These are phyloP conservation scores for Xestobium rufovillosum DNA, from an alignment of 2,888 invertebrate species.

Conservation along the genomic window DNA sequence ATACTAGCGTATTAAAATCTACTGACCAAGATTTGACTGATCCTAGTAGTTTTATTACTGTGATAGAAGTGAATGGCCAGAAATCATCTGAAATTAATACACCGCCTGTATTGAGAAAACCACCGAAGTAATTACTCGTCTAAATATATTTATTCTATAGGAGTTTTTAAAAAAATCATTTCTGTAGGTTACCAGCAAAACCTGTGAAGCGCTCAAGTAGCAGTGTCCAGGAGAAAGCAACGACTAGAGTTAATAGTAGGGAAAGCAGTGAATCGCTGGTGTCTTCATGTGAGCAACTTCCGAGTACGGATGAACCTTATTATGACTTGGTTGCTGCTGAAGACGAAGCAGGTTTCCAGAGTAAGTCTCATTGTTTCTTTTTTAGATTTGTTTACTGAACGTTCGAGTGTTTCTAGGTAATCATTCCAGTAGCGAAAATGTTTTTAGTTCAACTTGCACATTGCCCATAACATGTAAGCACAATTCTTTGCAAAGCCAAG, in stretches of 20 bases:
- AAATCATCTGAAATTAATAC: conserved; percentile 43
- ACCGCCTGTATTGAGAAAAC: conserved; percentile 29
- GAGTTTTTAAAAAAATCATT: too few relatives aligned
- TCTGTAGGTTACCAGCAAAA: conserved; percentile 30
- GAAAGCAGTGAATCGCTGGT: conserved; percentile 39
- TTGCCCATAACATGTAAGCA: conserved; percentile 48
- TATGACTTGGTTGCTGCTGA: conserved; percentile 63
- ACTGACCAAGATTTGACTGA: conserved; percentile 37
- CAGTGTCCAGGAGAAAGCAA: conserved; percentile 37
- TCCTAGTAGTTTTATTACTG: conserved; percentile 70
- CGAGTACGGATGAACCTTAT: conserved; percentile 59
- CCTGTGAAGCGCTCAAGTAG: conserved; percentile 37
- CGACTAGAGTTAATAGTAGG: conserved; percentile 37
- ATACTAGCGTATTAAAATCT: conserved; percentile 22
- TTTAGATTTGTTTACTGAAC: too few relatives aligned
- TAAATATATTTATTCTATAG: too few relatives aligned
- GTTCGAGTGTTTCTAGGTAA: too few relatives aligned
- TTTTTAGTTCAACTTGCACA: conserved; percentile 54
- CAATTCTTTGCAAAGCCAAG: conserved; percentile 41
- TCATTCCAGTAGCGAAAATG: conserved; percentile 60
- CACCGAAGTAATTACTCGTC: conserved; percentile 35
- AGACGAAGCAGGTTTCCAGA: conserved; percentile 45
- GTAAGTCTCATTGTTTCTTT: conserved; percentile 40
- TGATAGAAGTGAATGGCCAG: conserved; percentile 80
- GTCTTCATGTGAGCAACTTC: conserved; percentile 51